These are phyloP conservation scores for Cyprinus carpio DNA, from an alignment of 2,113 vertebrate species.

Conservation along the genomic window DNA sequence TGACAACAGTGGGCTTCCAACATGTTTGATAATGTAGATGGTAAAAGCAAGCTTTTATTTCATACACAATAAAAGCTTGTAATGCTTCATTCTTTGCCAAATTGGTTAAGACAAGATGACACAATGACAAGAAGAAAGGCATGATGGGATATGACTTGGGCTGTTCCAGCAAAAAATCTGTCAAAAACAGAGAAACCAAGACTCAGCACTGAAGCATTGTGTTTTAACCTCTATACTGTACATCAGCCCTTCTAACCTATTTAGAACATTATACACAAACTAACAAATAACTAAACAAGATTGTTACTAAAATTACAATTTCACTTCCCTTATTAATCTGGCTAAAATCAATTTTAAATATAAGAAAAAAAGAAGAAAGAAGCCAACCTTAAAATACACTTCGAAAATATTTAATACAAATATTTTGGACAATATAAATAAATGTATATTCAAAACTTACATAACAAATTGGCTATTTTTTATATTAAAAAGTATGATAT, in stretches of 20 bases:
- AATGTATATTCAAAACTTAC: too few species aligned
- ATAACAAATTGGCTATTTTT: too few species aligned
- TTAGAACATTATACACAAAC: neutral
- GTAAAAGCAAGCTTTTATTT: constrained; percentile 29
- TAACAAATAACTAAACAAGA: neutral
- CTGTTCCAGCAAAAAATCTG: constrained; percentile 27
- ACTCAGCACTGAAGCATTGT: neutral
- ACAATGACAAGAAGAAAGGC: constrained; percentile 27
- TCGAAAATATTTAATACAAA: too few species aligned
- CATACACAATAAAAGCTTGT: constrained; percentile 41
- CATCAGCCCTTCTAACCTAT: neutral
- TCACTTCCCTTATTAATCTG: neutral
- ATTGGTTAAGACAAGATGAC: constrained; percentile 46
- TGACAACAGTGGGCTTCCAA: neutral
- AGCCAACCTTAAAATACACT: too few species aligned
- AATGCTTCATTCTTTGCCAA: constrained; percentile 43
- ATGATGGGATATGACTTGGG: constrained; percentile 33
- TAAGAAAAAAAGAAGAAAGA: too few species aligned
- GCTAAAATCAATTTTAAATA: too few species aligned
- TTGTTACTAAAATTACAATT: neutral
- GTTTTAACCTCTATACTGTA: neutral
- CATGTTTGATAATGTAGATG: neutral
- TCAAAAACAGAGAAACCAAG: neutral
- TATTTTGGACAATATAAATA: too few species aligned
- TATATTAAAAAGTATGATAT: too few species aligned